Evolutionary conservation across 2,113 vertebrate genomes (phyloP).

Genomic region (Siniperca chuatsi): DNA sequence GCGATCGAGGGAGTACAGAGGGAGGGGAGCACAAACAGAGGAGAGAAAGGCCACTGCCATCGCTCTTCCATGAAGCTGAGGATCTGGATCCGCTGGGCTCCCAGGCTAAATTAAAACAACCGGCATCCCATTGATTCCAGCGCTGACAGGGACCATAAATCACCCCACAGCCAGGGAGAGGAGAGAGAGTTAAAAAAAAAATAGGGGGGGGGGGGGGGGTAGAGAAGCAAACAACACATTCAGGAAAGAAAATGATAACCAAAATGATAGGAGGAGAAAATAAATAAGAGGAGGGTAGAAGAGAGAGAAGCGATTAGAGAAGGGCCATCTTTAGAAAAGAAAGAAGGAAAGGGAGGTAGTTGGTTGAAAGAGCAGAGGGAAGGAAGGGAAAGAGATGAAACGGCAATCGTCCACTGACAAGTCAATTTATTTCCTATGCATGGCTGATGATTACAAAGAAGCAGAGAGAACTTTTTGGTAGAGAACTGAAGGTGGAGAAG

Average conservation of each 20-base stretch:
- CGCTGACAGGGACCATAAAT: conserved; percentile 84
- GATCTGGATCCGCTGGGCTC: conserved; percentile 84
- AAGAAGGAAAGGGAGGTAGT: background rate
- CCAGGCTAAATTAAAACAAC: conserved; percentile 88
- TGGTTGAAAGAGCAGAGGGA: conserved; percentile 12
- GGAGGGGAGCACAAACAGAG: conserved; percentile 68
- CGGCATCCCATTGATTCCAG: conserved; percentile 85
- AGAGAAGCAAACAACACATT: conserved; percentile 67
- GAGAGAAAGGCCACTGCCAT: conserved; percentile 84
- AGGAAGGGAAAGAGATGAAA: conserved; percentile 33
- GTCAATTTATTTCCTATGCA: conserved; percentile 65
- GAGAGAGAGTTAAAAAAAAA: conserved; percentile 49
- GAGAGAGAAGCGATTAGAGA: conserved; percentile 31
- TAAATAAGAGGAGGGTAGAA: conserved; percentile 47
- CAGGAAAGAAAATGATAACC: conserved; percentile 68
- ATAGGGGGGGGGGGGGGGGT: conserved; percentile 37
- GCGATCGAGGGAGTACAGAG: conserved; percentile 54
- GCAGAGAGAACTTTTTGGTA: conserved; percentile 36
- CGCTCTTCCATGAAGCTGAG: conserved; percentile 83
- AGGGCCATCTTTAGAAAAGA: conserved; percentile 25
- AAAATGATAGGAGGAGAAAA: conserved; percentile 70
- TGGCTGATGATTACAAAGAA: conserved; percentile 42
- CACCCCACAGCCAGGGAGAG: conserved; percentile 76
- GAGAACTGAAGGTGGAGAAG: conserved; percentile 4
- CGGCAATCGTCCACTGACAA: conserved; percentile 61